Evolutionary conservation across 2,113 vertebrate genomes (phyloP).

Genomic region (Mastomys coucha): DNA sequence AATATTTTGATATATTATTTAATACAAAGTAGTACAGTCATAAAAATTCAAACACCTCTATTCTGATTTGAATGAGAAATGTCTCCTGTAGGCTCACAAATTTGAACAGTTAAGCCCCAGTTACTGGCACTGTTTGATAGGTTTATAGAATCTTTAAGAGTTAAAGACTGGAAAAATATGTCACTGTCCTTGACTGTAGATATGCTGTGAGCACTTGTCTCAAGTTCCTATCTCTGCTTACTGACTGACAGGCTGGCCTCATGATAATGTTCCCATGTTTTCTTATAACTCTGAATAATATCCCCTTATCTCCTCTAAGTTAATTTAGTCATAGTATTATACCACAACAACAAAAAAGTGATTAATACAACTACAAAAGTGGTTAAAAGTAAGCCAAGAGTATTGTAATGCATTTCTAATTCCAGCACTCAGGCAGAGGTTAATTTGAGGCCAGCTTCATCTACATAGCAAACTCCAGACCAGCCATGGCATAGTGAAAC

Average conservation of each 20-base stretch:
- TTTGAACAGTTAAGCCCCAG: neutral
- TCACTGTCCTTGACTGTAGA: neutral
- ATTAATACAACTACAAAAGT: neutral
- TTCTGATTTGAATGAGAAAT: neutral
- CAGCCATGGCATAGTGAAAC: no score
- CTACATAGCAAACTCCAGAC: no score
- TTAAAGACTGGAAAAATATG: neutral
- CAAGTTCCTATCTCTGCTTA: neutral
- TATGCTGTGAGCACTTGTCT: no score
- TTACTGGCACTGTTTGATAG: neutral
- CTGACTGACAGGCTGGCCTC: neutral
- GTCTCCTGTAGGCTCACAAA: neutral
- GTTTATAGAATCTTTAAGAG: neutral
- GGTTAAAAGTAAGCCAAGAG: neutral
- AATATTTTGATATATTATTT: neutral
- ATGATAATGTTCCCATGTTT: neutral
- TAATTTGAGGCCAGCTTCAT: no score
- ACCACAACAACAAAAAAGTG: neutral
- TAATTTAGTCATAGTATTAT: neutral
- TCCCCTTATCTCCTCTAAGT: neutral
- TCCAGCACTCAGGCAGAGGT: no score
- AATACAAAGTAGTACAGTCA: neutral
- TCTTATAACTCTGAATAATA: neutral
- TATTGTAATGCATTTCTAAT: no score
- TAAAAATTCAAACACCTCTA: neutral